These are phyloP conservation scores for Machaerirhynchus nigripectus DNA, from an alignment of 2,113 vertebrate genomes.

Conservation along the genomic window DNA sequence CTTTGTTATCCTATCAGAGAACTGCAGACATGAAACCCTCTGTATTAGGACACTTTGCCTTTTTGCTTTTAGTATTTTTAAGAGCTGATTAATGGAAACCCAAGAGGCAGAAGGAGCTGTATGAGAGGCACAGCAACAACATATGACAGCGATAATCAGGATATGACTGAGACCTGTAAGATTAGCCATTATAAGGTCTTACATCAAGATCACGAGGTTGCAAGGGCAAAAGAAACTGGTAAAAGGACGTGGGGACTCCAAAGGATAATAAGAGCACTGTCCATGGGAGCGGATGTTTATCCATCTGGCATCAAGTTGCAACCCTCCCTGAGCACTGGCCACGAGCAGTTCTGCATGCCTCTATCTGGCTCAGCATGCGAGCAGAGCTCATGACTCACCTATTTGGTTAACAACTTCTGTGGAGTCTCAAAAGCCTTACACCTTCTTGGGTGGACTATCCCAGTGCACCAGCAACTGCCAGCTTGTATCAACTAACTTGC, in stretches of 20 bases:
- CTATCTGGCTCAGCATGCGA: not conserved
- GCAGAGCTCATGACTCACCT: not conserved
- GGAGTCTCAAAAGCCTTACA: not conserved
- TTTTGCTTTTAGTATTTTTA: not conserved
- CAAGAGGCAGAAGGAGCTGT: not conserved
- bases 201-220: not conserved
- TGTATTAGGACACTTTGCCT: not conserved
- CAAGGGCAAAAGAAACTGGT: not conserved
- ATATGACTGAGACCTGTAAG: not conserved
- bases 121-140: not conserved
- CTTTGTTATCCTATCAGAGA: not conserved
- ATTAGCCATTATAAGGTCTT: not conserved
- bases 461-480: not conserved
- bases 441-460: not conserved
- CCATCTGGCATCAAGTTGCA: not conserved
- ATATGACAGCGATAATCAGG: rapidly evolving
- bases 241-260: not conserved
- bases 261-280: not conserved
- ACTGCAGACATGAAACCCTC: not conserved
- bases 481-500: not conserved
- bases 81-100: not conserved
- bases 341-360: not conserved
- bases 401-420: not conserved
- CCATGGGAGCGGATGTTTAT: not conserved
- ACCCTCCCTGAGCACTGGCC: not conserved